phyloP scores from a whole-genome alignment of 2,797 vertebrate species.

The Smutsia temminckii region DNA sequence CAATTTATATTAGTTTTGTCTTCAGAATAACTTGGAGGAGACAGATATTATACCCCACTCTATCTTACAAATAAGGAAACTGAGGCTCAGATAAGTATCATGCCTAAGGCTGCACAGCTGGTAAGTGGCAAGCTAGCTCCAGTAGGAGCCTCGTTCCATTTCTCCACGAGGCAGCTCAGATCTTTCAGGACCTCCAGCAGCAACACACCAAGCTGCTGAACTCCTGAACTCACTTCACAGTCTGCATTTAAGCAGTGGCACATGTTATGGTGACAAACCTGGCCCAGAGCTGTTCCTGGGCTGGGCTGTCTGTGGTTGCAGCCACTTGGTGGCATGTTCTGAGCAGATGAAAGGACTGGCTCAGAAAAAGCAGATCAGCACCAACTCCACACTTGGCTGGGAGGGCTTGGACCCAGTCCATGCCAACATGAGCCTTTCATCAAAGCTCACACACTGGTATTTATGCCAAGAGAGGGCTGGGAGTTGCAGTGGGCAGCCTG shows the following conservation, averaged over 20 bases:
- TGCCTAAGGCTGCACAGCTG: neutral
- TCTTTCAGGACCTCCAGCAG: neutral
- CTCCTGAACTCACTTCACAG: neutral
- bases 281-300: neutral
- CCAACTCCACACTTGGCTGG: neutral
- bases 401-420: neutral
- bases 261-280: neutral
- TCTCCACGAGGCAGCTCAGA: neutral
- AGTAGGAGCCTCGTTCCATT: rapidly evolving
- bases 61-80: neutral
- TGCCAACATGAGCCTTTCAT: neutral
- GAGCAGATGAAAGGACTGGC: neutral
- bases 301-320: neutral
- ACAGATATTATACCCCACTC: rapidly evolving
- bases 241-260: neutral
- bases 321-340: neutral
- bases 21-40: neutral
- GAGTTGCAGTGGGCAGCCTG: neutral
- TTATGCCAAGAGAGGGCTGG: neutral
- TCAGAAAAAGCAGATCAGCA: neutral
- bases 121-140: too few species aligned
- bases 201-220: neutral
- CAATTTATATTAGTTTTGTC: neutral
- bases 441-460: neutral
- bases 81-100: neutral